These are phyloP conservation scores for Leptoteleia sp. DNA, from an alignment of 1,140 invertebrate species.

Conservation along the genomic window DNA sequence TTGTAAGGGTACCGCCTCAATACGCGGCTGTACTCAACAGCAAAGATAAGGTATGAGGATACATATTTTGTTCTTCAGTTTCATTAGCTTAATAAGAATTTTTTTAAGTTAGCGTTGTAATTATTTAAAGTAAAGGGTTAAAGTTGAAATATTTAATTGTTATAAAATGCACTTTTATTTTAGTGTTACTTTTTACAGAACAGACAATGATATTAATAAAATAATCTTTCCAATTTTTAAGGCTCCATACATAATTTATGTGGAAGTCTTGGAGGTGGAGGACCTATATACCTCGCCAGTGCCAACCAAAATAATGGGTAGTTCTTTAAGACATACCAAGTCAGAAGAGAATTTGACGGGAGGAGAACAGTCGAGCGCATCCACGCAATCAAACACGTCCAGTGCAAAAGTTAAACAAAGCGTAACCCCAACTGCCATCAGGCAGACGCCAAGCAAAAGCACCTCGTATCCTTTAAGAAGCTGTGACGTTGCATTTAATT, in stretches of 20 bases:
- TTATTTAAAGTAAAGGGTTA: too few relatives aligned
- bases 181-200: too few relatives aligned
- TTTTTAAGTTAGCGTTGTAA: too few relatives aligned
- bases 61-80: too few relatives aligned
- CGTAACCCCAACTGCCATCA: slow-evolving; percentile 63
- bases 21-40: slow-evolving; percentile 98
- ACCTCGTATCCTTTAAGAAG: slow-evolving; percentile 69
- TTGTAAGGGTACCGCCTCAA: slow-evolving; percentile 95
- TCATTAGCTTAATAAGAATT: too few relatives aligned
- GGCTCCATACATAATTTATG: slow-evolving; percentile 98
- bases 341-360: slow-evolving; percentile 94
- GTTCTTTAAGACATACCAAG: slow-evolving; percentile 92
- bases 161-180: too few relatives aligned
- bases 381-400: slow-evolving; percentile 70
- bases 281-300: slow-evolving; percentile 91
- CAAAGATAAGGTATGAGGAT: slow-evolving; percentile 92
- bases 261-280: slow-evolving; percentile 96
- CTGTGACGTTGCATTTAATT: slow-evolving; percentile 76
- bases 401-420: slow-evolving; percentile 69
- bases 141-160: too few relatives aligned
- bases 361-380: slow-evolving; percentile 76
- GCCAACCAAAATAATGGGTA: slow-evolving; percentile 89
- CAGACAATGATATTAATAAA: too few relatives aligned
- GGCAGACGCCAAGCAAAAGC: slow-evolving; percentile 76
- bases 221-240: too few relatives aligned